Conservation (phyloP, 2,797 vertebrate species). For the Melopsittacus undulatus region DNA sequence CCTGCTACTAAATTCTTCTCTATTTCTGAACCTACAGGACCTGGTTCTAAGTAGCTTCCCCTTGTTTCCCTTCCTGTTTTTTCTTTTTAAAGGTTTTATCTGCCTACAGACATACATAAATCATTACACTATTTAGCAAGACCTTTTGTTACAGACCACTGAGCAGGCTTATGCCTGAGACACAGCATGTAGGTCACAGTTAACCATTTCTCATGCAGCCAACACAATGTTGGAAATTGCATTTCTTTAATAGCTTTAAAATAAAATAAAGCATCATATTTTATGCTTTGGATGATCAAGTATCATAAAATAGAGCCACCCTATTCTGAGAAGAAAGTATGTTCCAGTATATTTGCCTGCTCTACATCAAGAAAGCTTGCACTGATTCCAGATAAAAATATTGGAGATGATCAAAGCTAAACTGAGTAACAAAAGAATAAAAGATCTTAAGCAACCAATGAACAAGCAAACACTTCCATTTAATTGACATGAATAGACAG, state of each 20-base stretch:
- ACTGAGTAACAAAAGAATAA: not conserved
- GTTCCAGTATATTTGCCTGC: not conserved
- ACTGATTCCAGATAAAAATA: conserved; percentile 8
- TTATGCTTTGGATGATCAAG: not conserved
- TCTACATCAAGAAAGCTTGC: not conserved
- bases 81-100: conserved; percentile 1
- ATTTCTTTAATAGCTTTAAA: not conserved
- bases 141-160: conserved; percentile 50
- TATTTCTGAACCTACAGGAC: not conserved
- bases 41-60: not conserved
- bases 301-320: not conserved
- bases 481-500: not conserved
- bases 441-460: not conserved
- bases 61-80: not conserved
- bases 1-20: not conserved
- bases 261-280: not conserved
- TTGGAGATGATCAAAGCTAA: not conserved
- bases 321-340: not conserved
- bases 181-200: conserved; percentile 60
- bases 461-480: not conserved
- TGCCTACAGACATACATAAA: not conserved
- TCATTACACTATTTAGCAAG: conserved; percentile 52
- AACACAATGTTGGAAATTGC: not conserved
- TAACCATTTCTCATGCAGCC: conserved; percentile 37
- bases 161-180: conserved; percentile 20